Evolutionary conservation across 2,888 invertebrate species (phyloP).

Genomic region (Cordylochernes scorpioides): DNA sequence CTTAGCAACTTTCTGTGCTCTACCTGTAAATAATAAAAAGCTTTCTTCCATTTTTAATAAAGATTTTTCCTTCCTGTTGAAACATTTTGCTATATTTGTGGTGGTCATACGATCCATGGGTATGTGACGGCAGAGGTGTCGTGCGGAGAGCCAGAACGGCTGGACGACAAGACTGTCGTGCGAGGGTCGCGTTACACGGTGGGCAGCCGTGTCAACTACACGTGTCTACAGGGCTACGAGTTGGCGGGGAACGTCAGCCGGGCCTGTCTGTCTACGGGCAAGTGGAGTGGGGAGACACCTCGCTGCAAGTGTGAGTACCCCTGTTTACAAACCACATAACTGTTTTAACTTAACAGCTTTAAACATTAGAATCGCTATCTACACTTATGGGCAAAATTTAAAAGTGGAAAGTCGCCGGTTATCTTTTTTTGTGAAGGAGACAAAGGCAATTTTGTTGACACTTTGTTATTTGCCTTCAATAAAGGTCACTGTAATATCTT

Average conservation of each 20-base stretch:
- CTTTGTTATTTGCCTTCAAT: too few relatives aligned
- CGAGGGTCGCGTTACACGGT: slow-evolving; percentile 23
- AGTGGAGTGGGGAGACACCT: slow-evolving; percentile 52
- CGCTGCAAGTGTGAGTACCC: slow-evolving; percentile 49
- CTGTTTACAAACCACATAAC: too few relatives aligned
- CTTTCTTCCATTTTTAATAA: not conserved
- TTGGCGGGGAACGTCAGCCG: slow-evolving; percentile 48
- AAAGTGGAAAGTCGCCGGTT: too few relatives aligned
- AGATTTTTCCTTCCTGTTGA: too few relatives aligned
- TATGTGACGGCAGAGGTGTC: slow-evolving; percentile 10
- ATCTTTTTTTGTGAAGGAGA: too few relatives aligned
- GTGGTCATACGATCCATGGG: too few relatives aligned
- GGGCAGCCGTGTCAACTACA: slow-evolving; percentile 49
- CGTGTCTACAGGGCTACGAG: slow-evolving; percentile 50
- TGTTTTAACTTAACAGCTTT: too few relatives aligned
- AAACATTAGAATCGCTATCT: too few relatives aligned
- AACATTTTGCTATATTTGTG: too few relatives aligned
- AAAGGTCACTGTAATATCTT: too few relatives aligned
- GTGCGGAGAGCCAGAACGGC: slow-evolving; percentile 11
- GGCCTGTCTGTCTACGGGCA: slow-evolving; percentile 43
- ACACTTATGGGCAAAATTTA: too few relatives aligned
- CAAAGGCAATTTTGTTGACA: too few relatives aligned
- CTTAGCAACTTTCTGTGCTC: not conserved
- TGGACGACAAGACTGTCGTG: slow-evolving; percentile 11
- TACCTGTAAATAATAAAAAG: not conserved